Conservation (phyloP, 1,140 invertebrate genomes). For the Brachionus sp. region DNA sequence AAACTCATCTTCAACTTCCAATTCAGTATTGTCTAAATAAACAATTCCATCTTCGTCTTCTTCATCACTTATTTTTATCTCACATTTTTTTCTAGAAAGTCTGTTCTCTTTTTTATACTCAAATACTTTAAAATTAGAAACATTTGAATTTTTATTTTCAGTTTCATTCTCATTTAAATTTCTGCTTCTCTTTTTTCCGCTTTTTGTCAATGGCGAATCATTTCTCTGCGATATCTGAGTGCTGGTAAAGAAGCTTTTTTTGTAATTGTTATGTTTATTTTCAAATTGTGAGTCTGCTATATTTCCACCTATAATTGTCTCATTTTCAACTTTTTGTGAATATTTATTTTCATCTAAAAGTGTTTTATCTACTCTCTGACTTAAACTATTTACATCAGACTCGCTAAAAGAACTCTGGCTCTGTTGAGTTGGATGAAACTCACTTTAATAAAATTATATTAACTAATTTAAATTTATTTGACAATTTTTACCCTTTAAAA, state of each 20-base stretch:
- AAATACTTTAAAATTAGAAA: background rate
- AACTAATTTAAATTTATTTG: background rate
- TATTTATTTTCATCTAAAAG: background rate
- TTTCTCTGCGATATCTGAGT: background rate
- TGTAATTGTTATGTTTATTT: background rate
- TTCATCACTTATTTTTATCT: background rate
- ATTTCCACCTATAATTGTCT: background rate
- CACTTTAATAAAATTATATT: background rate
- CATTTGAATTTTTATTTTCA: background rate
- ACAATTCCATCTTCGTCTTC: constrained; percentile 12
- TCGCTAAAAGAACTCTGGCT: background rate
- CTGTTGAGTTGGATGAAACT: constrained; percentile 3
- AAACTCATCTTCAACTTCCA: constrained; percentile 16
- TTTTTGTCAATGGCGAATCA: background rate
- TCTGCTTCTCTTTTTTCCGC: background rate
- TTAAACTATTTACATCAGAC: background rate
- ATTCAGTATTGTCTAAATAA: constrained; percentile 9
- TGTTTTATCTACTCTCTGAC: background rate
- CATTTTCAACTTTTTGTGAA: background rate
- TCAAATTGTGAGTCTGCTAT: background rate
- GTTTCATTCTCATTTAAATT: background rate
- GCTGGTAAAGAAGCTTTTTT: constrained; percentile 22
- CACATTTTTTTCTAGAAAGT: background rate
- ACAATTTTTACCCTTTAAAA: background rate
- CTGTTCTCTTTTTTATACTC: background rate